Base-by-base conservation (phyloP, 2,888 invertebrate species). In the Hipparchia sbordonii region DNA sequence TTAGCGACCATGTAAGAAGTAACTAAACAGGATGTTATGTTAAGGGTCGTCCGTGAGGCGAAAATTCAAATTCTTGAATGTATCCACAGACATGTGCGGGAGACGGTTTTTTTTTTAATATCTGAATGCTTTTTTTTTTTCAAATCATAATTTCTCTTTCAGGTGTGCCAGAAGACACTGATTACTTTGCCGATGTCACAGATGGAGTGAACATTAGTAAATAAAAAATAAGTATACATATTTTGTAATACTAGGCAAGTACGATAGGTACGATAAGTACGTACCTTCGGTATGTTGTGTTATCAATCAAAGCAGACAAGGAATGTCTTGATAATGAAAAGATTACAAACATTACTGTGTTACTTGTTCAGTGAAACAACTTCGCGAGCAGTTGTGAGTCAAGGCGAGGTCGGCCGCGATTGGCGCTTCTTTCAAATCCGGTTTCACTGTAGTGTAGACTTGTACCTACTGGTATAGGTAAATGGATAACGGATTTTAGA, bases 381-480 rank as follows among this genome's bases (percentile, higher is more conserved):
- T 67, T 67, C 61, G 72, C 74, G 61, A 61, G 67, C 46, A 72
- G 33, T 72, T 81, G 81, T 87, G 87, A 89, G 78, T 89, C 89
- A 90, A 84, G 76, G 74, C 80, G 84, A 85, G 84, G 77, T 77
- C 77, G 76, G 54, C 84, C 82, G 82, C 79, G 82, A 78, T 80
- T 76, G 80, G 83, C 80, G 85, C 80, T 81, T 85, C 84, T 84
- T 82, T 85, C 81, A 83, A 90, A 89, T 89, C 91, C 91, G 90
- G 91, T 90, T 90, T 80, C 76, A 81, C 79, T 80, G 80, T 80
- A 48, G 6, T 48, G 9, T 52, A 63, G 70, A 67, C 72, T 63
- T 76, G 76, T 76, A 75, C 75, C 78, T 72, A 75, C 77, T 77
- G 74, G 76, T 77, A 74, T 77, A 73, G 73, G 57, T 73, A 71